phyloP scores from a whole-genome alignment of 2,797 vertebrate genomes.

The Eremophila alpestris region DNA sequence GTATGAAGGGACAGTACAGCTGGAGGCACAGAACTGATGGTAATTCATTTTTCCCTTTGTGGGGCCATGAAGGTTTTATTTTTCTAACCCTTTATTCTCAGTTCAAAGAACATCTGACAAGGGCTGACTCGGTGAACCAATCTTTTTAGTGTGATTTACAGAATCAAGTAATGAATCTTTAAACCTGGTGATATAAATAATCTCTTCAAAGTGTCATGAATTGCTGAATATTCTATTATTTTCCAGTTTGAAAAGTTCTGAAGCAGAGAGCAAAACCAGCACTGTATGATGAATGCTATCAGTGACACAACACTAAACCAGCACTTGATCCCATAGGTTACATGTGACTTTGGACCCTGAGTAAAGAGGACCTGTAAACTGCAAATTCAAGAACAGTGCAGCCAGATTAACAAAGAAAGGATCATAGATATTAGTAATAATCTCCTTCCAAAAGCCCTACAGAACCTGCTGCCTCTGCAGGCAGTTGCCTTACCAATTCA shows the following conservation, averaged over 20 bases:
- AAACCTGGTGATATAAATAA: neutral
- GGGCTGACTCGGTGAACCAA: neutral
- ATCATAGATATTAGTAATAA: neutral
- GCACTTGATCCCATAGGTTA: neutral
- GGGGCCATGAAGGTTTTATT: constrained; percentile 36
- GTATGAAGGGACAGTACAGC: constrained; percentile 17
- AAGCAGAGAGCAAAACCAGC: neutral
- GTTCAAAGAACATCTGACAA: neutral
- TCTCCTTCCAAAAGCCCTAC: too few species aligned
- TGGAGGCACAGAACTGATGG: constrained; percentile 18
- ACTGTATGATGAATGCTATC: neutral
- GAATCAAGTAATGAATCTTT: neutral
- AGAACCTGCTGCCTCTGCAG: neutral
- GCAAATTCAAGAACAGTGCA: neutral
- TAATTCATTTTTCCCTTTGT: constrained; percentile 24
- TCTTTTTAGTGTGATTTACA: neutral
- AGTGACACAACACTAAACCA: neutral
- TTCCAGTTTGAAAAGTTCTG: neutral
- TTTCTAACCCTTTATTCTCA: neutral
- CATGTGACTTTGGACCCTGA: too few species aligned
- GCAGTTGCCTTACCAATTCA: neutral
- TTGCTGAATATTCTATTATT: neutral
- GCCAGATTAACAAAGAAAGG: neutral
- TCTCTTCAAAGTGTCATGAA: neutral
- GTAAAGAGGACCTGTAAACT: neutral